Evolutionary conservation across 2,888 invertebrate species (phyloP).

Genomic region (Lasioglossum calceatum): DNA sequence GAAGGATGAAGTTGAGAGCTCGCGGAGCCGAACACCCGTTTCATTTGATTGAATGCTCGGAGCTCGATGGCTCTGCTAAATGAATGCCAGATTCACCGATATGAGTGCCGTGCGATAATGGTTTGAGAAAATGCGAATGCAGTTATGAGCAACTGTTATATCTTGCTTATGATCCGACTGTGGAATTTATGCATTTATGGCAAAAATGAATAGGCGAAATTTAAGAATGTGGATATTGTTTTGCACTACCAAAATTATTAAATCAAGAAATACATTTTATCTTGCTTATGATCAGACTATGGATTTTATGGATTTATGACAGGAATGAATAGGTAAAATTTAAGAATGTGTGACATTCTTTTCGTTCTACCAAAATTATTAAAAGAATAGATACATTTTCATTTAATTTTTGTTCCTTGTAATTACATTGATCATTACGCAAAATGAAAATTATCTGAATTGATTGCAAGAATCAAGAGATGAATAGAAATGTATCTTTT

Average conservation of each 20-base stretch:
- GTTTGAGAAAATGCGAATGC: neutral
- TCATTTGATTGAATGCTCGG: constrained; percentile 1
- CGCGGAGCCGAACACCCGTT: neutral
- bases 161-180: too few species aligned
- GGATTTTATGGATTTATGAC: too few species aligned
- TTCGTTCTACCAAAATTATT: neutral
- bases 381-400: neutral
- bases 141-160: neutral
- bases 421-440: neutral
- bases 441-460: neutral
- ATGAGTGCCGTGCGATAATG: neutral
- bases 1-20: constrained; percentile 17
- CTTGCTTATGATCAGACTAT: too few species aligned
- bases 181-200: too few species aligned
- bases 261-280: too few species aligned
- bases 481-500: neutral
- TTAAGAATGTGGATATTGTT: too few species aligned
- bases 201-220: too few species aligned
- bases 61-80: neutral
- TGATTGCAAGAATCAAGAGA: neutral
- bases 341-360: neutral
- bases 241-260: too few species aligned
- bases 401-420: neutral
- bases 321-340: too few species aligned
- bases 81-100: neutral